These are phyloP conservation scores for Heliocidaris erythrogramma DNA, from an alignment of 35 echinoderm and acorn worm genomes.

Conservation along the genomic window DNA sequence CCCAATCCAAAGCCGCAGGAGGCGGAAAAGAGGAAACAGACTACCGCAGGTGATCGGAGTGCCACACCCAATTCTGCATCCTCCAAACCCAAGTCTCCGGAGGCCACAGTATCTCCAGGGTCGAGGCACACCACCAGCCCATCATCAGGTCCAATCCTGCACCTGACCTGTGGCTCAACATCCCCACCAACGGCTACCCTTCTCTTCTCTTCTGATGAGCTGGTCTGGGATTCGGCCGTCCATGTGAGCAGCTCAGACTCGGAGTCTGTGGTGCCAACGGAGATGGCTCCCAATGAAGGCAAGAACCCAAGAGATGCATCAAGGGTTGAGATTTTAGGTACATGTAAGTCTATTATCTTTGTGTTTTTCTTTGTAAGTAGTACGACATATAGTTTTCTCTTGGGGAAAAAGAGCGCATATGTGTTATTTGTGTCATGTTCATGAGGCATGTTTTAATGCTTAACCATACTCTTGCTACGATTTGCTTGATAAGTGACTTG, in stretches of 20 bases:
- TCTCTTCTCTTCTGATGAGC: constrained; percentile 53
- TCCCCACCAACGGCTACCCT: constrained; percentile 69
- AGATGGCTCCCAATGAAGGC: constrained; percentile 42
- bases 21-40: constrained; percentile 25
- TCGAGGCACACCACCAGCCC: constrained; percentile 25
- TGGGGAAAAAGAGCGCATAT: too few relatives aligned
- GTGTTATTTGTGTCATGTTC: too few relatives aligned
- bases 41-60: background rate
- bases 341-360: background rate
- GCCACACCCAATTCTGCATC: constrained; percentile 14
- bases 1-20: background rate
- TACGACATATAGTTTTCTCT: too few relatives aligned
- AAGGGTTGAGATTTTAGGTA: constrained; percentile 45
- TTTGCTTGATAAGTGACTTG: too few relatives aligned
- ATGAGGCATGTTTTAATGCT: too few relatives aligned
- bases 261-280: background rate
- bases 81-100: constrained; percentile 27
- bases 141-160: constrained; percentile 37
- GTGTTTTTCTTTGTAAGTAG: too few relatives aligned
- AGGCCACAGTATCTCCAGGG: constrained; percentile 33
- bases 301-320: constrained; percentile 25
- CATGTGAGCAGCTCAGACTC: constrained; percentile 39
- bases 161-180: constrained; percentile 60
- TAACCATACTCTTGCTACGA: too few relatives aligned
- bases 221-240: constrained; percentile 17